Evolutionary conservation across 2,888 invertebrate genomes (phyloP).

Genomic region (Phaonia tiefii): DNA sequence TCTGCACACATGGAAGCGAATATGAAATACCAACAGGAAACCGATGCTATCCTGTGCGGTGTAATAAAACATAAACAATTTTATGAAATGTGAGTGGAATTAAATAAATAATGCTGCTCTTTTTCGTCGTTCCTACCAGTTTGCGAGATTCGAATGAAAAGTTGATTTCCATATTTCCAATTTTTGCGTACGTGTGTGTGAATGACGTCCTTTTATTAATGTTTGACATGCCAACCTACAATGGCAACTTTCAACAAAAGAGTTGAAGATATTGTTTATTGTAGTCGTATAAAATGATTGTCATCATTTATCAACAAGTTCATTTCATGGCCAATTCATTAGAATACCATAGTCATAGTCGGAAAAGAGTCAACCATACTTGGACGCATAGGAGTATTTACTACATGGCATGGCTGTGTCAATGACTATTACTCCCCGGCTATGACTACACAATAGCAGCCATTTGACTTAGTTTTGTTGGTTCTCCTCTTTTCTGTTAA

Average conservation of each 20-base stretch:
- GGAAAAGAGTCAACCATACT: background rate
- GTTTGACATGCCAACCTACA: constrained; percentile 61
- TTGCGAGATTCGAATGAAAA: constrained; percentile 13
- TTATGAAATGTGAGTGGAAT: constrained; percentile 28
- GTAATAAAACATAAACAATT: constrained; percentile 27
- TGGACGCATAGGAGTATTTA: background rate
- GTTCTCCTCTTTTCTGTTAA: background rate
- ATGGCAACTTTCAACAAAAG: constrained; percentile 43
- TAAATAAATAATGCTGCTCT: constrained; percentile 17
- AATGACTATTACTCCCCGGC: constrained; percentile 24
- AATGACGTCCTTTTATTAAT: constrained; percentile 65
- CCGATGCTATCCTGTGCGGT: constrained; percentile 11
- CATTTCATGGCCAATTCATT: constrained; percentile 69
- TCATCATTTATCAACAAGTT: constrained; percentile 68
- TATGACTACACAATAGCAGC: constrained; percentile 35
- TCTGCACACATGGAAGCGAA: too few relatives aligned
- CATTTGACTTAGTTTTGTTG: constrained; percentile 42
- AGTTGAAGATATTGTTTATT: constrained; percentile 24
- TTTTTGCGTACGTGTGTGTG: constrained; percentile 41
- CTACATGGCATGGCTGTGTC: constrained; percentile 7
- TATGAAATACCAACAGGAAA: too few relatives aligned
- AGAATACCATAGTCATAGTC: constrained; percentile 48
- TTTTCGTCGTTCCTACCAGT: constrained; percentile 4
- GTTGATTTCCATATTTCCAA: constrained; percentile 51
- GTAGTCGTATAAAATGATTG: constrained; percentile 37